Percentiles rank a stretch among this genome's conserved stretches.
phyloP scores from a whole-genome alignment of 2,888 invertebrate species.

The Drosophila meridionalis region DNA sequence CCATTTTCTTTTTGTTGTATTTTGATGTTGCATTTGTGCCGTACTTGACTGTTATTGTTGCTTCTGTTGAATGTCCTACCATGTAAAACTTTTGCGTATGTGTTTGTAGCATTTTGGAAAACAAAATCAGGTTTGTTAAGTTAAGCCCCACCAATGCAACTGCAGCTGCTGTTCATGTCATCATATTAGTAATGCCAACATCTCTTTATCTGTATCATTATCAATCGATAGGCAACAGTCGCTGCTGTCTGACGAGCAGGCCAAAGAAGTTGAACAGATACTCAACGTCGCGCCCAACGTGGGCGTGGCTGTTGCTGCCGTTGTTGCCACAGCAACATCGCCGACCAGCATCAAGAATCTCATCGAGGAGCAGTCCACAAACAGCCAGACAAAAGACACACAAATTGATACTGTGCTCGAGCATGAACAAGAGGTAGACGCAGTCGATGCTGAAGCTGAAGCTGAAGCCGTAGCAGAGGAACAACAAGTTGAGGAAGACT shows the following conservation, averaged over 20 bases:
- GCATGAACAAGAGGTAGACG: slow-evolving; percentile 22
- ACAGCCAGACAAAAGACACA: slow-evolving; percentile 43
- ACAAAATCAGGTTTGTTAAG: slow-evolving; percentile 90
- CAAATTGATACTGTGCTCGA: slow-evolving; percentile 55
- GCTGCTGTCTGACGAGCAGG: slow-evolving; percentile 94
- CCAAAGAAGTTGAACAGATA: slow-evolving; percentile 94
- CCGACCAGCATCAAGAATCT: slow-evolving; percentile 83
- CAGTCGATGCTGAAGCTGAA: slow-evolving; percentile 31
- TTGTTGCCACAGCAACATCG: slow-evolving; percentile 81
- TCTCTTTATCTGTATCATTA: slow-evolving; percentile 3
- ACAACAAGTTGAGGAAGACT: slow-evolving; percentile 53
- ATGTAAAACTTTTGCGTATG: slow-evolving; percentile 43
- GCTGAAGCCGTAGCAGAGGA: slow-evolving; percentile 31
- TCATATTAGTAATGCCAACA: slow-evolving; percentile 12
- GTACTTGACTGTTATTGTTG: slow-evolving; percentile 51
- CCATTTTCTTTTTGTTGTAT: slow-evolving; percentile 29
- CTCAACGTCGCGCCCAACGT: slow-evolving; percentile 87
- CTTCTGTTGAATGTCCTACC: slow-evolving; percentile 46
- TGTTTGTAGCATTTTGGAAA: slow-evolving; percentile 90
- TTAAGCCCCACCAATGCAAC: neutral
- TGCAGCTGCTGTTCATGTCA: neutral
- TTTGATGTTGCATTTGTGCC: slow-evolving; percentile 43
- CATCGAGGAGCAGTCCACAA: slow-evolving; percentile 60
- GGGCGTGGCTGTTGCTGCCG: slow-evolving; percentile 81
- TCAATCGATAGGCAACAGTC: slow-evolving; percentile 89